Evolutionary conservation across 2,888 invertebrate genomes (phyloP).

Genomic region (Cephus rjabovi): DNA sequence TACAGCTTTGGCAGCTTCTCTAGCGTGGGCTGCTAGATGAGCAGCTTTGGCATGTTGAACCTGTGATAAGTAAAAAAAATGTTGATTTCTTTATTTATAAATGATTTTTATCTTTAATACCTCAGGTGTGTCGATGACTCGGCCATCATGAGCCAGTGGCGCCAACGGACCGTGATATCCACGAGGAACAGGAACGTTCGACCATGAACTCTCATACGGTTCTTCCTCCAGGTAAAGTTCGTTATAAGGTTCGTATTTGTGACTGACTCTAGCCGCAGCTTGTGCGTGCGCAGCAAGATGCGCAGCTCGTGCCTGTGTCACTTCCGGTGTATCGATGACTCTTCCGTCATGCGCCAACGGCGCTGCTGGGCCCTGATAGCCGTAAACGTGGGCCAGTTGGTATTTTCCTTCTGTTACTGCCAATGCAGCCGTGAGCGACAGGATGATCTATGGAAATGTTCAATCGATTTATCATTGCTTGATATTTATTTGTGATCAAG

Average conservation of each 20-base stretch:
- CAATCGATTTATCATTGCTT: neutral
- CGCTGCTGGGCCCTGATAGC: conserved; percentile 49
- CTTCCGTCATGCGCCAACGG: conserved; percentile 48
- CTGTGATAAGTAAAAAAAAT: conserved; percentile 26
- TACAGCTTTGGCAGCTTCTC: conserved; percentile 52
- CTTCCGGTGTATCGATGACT: conserved; percentile 55
- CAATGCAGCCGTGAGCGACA: neutral
- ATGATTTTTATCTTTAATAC: conserved; percentile 27
- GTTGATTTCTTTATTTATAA: neutral
- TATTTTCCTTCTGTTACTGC: conserved; percentile 5
- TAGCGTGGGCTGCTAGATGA: conserved; percentile 61
- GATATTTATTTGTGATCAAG: neutral
- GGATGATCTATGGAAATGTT: neutral
- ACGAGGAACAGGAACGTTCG: conserved; percentile 3
- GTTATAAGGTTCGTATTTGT: neutral
- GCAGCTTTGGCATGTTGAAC: conserved; percentile 66
- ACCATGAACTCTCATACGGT: conserved; percentile 11
- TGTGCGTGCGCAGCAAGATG: conserved; percentile 45
- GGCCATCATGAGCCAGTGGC: conserved; percentile 41
- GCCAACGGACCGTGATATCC: conserved; percentile 33
- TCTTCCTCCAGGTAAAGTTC: conserved; percentile 1
- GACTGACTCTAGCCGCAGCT: conserved; percentile 31
- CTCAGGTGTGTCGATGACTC: conserved; percentile 43
- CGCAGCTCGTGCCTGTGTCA: conserved; percentile 39
- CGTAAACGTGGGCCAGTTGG: conserved; percentile 19